phyloP scores from a whole-genome alignment of 1,140 invertebrate genomes.

The Dinothrombium tinctorium region DNA sequence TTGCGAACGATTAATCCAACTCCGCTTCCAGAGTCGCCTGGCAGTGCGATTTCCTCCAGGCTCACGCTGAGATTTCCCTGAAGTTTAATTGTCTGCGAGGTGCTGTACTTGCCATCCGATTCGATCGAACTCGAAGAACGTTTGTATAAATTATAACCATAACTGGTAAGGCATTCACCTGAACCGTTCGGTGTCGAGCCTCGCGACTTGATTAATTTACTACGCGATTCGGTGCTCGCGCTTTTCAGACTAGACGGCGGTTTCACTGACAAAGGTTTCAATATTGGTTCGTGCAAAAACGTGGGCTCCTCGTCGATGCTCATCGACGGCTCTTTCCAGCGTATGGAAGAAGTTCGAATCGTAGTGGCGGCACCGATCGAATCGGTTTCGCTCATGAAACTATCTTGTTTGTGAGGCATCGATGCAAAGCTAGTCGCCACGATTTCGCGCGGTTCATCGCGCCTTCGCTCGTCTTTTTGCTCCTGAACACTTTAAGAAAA shows the following conservation, averaged over 20 bases:
- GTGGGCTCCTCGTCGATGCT: background rate
- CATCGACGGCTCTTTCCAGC: conserved; percentile 1
- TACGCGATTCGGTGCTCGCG: background rate
- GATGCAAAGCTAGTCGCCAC: background rate
- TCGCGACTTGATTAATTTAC: background rate
- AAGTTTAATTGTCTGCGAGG: background rate
- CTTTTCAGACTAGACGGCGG: conserved; percentile 2
- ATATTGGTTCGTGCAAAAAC: background rate
- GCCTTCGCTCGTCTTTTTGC: conserved; percentile 9
- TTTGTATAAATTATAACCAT: background rate
- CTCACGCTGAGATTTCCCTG: background rate
- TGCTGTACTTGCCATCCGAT: background rate
- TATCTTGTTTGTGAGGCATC: background rate
- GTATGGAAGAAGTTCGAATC: conserved; percentile 1
- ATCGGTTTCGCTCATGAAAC: conserved; percentile 4
- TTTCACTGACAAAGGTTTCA: background rate
- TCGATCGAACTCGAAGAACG: background rate
- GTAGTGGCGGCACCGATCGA: conserved; percentile 2
- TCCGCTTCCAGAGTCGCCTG: background rate
- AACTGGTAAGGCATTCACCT: background rate
- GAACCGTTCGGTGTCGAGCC: background rate
- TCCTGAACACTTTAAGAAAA: conserved; percentile 4
- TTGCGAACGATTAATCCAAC: background rate
- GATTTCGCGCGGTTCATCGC: conserved; percentile 1
- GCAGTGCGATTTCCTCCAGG: background rate